Evolutionary conservation across 2,797 vertebrate genomes (phyloP).

Genomic region (Phylloscopus collybita): DNA sequence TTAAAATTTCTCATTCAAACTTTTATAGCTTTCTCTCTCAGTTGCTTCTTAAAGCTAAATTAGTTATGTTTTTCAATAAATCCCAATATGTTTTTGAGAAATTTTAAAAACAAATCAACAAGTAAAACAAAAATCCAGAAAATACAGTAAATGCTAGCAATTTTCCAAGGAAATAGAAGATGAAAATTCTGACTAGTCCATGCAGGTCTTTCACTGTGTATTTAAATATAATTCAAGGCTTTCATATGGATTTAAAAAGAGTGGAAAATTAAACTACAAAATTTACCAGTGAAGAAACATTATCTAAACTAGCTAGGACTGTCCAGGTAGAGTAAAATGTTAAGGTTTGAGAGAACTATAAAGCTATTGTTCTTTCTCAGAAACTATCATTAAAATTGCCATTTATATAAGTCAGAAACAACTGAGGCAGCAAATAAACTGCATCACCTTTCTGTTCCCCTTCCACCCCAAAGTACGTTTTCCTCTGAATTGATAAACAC

Average conservation of each 20-base stretch:
- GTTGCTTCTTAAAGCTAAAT: neutral
- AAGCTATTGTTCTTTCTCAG: neutral
- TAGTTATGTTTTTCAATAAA: neutral
- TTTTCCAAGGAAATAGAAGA: neutral
- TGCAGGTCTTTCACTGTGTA: neutral
- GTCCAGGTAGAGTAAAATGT: neutral
- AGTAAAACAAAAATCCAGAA: neutral
- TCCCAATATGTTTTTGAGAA: neutral
- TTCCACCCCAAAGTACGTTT: neutral
- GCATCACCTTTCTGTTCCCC: neutral
- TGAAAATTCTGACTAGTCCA: neutral
- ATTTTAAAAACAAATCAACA: neutral
- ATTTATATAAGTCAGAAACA: neutral
- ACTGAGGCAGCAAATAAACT: neutral
- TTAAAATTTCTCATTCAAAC: slow-evolving; percentile 29
- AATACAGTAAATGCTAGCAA: neutral
- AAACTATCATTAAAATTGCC: neutral
- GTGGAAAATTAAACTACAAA: neutral
- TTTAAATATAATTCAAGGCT: neutral
- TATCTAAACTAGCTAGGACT: neutral
- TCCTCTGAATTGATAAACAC: neutral
- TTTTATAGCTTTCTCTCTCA: slow-evolving; percentile 1
- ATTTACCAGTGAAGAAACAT: neutral
- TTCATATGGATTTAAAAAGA: neutral
- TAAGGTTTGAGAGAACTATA: neutral